Evolutionary conservation across 2,113 vertebrate genomes (phyloP), one percentile per base, ranked within the genome.

Genomic region (Scalopus aquaticus): DNA sequence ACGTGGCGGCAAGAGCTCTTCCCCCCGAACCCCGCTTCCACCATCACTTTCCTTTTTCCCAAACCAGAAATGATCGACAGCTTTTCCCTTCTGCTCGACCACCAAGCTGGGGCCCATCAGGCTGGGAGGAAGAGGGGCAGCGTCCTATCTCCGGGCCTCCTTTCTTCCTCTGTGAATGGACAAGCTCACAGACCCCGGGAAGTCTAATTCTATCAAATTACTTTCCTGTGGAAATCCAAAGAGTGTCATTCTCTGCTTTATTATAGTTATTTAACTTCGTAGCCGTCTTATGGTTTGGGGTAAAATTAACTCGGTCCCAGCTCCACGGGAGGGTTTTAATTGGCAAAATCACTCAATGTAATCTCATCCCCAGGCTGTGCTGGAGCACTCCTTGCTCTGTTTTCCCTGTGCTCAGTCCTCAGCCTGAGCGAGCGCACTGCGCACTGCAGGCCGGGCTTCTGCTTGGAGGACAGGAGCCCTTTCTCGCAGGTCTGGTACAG

Each of bases 271-370:
- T 91, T 84, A 60, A 80, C 60, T 83, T 60, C 42, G 60, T n/a
- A 85, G 67, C 35, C 84, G 49, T 67, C 65, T 67, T 56, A 32
- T 30, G 60, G 64, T 54, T 93, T 67, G 2, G 39, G 30, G 26
- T 54, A 60, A 87, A 70, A 92, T 65, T n/a, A 77, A 70, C 69
- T n/a, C 32, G 44, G 46, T 37, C 42, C n/a, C 46, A 51, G 84
- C 1, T 13, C 62, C 54, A 17, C 0, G 19, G 28, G 12, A 5
- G 37, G 60, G 15, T 16, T 90, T 77, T 81, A 22, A 81, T 2
- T 39, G 42, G 32, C 19, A 62, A 44, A 92, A 67, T 20, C 84
- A 80, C 10, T 58, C 19, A 26, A 28, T 42, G 35, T 42, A 42
- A 58, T 62, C 28, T 76, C 69, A 49, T 58, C 46, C 37, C n/a